Evolutionary conservation across 2,888 invertebrate genomes (phyloP).

Genomic region (Drosophila emarginata): DNA sequence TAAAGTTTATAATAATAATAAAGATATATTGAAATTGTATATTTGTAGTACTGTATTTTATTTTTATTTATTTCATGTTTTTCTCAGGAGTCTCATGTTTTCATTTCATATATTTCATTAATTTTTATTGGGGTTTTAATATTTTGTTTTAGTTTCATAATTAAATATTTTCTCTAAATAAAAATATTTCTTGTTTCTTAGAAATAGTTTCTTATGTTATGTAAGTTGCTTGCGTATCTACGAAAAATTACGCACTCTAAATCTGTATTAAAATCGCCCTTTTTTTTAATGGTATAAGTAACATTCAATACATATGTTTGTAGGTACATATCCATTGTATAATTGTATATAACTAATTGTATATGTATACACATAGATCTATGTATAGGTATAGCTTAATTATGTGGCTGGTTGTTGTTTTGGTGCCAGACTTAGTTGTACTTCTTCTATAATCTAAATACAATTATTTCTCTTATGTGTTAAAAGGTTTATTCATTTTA

Average conservation of each 20-base stretch:
- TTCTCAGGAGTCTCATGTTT: constrained; percentile 71
- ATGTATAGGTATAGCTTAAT: constrained; percentile 19
- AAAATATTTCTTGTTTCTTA: constrained; percentile 63
- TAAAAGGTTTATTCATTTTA: constrained; percentile 32
- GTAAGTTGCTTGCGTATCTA: neutral
- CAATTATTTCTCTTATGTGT: constrained; percentile 15
- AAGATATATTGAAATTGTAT: neutral
- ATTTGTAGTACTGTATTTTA: constrained; percentile 52
- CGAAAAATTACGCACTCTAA: constrained; percentile 38
- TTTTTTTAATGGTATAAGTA: constrained; percentile 46
- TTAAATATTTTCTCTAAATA: constrained; percentile 71
- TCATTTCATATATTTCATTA: constrained; percentile 63
- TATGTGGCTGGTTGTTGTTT: constrained; percentile 11
- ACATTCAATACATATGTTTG: constrained; percentile 20
- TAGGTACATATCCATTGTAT: constrained; percentile 56
- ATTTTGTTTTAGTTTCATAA: constrained; percentile 51
- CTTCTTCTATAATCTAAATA: constrained; percentile 24
- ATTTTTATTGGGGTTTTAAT: constrained; percentile 36
- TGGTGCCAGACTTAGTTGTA: constrained; percentile 33
- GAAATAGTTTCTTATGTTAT: constrained; percentile 31
- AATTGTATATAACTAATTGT: constrained; percentile 50
- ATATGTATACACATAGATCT: constrained; percentile 42
- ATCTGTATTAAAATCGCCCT: constrained; percentile 51
- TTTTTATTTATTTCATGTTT: constrained; percentile 52
- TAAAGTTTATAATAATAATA: no score